Conservation (phyloP, 2,888 invertebrate genomes). For the Ditula angustiorana region DNA sequence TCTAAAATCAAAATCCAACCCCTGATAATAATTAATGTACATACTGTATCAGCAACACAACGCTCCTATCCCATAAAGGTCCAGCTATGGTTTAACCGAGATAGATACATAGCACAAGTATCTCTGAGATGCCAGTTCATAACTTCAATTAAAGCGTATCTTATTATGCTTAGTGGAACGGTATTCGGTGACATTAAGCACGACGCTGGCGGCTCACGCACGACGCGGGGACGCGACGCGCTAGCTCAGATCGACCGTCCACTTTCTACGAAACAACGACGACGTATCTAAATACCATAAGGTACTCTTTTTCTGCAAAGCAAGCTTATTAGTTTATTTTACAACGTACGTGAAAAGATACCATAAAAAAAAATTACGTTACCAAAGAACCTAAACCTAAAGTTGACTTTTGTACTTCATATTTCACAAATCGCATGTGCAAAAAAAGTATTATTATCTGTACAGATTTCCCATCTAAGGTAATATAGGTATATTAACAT, state of each 20-base stretch:
- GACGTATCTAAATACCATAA: slow-evolving; percentile 41
- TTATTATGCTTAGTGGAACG: slow-evolving; percentile 31
- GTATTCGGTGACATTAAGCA: slow-evolving; percentile 40
- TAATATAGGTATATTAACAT: neutral
- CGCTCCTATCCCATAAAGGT: no score
- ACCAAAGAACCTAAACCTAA: no score
- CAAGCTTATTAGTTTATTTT: no score
- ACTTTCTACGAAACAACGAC: slow-evolving; percentile 48
- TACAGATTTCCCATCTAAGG: neutral
- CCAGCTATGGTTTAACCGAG: neutral
- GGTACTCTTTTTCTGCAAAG: no score
- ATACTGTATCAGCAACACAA: no score
- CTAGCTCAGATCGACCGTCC: slow-evolving; percentile 43
- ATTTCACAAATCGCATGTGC: neutral
- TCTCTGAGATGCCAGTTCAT: neutral
- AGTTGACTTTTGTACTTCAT: no score
- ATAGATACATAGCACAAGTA: neutral
- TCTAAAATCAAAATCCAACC: no score
- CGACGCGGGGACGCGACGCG: slow-evolving; percentile 31
- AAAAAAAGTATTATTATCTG: neutral
- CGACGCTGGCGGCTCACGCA: slow-evolving; percentile 27
- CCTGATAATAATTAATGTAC: no score
- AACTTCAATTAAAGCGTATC: slow-evolving; percentile 16
- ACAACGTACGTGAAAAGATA: no score
- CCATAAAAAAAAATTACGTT: no score